phyloP scores from a whole-genome alignment of 2,113 vertebrate species.

The Ciconia stormi region DNA sequence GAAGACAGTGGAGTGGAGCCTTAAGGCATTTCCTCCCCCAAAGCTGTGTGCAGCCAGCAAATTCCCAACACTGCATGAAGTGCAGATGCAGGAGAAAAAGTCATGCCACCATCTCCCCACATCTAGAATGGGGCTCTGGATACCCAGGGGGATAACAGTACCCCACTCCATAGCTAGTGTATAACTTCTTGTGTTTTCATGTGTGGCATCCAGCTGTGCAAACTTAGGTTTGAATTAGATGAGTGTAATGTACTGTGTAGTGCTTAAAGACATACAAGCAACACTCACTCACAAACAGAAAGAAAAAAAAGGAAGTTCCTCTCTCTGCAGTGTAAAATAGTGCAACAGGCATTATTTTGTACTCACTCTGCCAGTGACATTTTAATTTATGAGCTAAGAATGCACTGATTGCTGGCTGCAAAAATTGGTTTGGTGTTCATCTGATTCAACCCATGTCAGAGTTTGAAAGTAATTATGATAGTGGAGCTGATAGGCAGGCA shows the following conservation, averaged over 20 bases:
- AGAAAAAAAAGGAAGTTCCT: not conserved
- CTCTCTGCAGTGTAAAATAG: not conserved
- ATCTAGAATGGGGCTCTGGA: not conserved
- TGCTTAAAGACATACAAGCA: not conserved
- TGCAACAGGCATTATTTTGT: constrained; percentile 60
- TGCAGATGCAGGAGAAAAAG: not conserved
- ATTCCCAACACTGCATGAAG: not conserved
- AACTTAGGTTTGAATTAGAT: not conserved
- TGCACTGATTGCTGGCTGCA: constrained; percentile 70
- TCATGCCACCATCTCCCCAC: not conserved
- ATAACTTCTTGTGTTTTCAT: not conserved
- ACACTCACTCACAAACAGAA: not conserved
- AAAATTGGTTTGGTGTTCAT: constrained; percentile 78
- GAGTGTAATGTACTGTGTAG: not conserved
- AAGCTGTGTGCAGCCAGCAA: not conserved
- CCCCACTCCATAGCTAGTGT: not conserved
- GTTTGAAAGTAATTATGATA: constrained; percentile 80
- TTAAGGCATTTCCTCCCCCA: not conserved
- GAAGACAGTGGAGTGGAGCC: not conserved
- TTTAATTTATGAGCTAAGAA: constrained; percentile 78
- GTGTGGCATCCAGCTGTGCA: not conserved
- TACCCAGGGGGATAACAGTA: not conserved
- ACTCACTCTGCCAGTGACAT: constrained; percentile 69
- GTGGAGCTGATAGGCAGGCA: constrained; percentile 75
- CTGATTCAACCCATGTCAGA: constrained; percentile 77